Conservation (phyloP, 1,140 invertebrate species). For the Tetramorium simillimum region DNA sequence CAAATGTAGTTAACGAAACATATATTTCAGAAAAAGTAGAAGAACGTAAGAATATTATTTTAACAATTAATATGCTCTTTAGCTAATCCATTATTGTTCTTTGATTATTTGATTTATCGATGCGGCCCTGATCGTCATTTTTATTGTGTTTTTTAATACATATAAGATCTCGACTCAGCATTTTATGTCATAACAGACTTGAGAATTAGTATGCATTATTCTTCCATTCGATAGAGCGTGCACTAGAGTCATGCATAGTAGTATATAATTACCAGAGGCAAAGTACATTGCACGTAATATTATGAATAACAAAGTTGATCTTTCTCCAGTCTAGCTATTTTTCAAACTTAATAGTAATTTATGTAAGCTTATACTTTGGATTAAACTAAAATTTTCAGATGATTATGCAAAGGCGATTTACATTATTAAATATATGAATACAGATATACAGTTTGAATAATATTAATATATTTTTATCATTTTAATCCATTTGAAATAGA, state of each 20-base stretch:
- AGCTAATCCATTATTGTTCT: neutral
- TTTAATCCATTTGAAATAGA: neutral
- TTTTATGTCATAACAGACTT: slow-evolving; percentile 17
- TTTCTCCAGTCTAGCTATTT: neutral
- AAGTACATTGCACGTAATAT: neutral
- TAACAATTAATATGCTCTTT: neutral
- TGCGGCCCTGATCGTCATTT: neutral
- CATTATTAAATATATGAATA: neutral
- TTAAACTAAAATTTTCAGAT: neutral
- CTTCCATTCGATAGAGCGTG: slow-evolving; percentile 10
- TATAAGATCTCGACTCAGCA: slow-evolving; percentile 25
- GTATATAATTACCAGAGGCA: slow-evolving; percentile 1
- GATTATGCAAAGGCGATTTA: neutral
- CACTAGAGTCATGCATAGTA: neutral
- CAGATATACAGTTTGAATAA: neutral
- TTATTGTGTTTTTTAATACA: neutral
- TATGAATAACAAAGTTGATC: neutral
- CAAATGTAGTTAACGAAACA: neutral
- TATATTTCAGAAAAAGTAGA: neutral
- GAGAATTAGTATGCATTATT: slow-evolving; percentile 26
- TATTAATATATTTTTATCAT: neutral
- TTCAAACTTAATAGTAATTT: neutral
- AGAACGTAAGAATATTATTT: neutral
- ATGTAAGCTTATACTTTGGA: neutral
- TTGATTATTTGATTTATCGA: neutral